phyloP scores from a whole-genome alignment of 2,797 vertebrate genomes.

The Gallinago nigripennis region DNA sequence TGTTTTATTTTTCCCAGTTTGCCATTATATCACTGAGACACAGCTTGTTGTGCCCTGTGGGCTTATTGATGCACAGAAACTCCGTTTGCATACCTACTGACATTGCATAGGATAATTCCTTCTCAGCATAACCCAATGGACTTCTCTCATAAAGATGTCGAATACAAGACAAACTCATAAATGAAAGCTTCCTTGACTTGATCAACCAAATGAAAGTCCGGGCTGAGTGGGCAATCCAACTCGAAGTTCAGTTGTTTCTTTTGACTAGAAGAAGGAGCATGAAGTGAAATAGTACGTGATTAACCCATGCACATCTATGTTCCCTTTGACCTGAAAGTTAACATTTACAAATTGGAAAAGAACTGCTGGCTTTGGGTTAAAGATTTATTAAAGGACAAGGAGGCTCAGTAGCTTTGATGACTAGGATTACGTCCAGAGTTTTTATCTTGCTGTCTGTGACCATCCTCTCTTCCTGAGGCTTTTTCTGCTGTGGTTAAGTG shows the following conservation, averaged over 20 bases:
- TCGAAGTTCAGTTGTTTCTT: neutral
- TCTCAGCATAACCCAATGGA: rapidly evolving
- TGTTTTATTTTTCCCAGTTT: neutral
- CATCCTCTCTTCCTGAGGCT: neutral
- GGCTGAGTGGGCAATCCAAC: neutral
- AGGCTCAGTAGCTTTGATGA: neutral
- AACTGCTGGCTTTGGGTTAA: conserved; percentile 26
- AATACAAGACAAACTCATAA: neutral
- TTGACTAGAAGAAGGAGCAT: neutral
- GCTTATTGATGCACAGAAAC: neutral
- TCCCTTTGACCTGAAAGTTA: conserved; percentile 42
- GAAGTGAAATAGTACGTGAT: neutral
- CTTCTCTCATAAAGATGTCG: neutral
- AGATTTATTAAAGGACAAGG: conserved; percentile 24
- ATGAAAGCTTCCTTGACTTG: neutral
- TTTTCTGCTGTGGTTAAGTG: neutral
- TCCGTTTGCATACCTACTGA: neutral
- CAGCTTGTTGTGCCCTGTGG: neutral
- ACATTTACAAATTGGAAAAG: conserved; percentile 1
- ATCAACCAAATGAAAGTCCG: neutral
- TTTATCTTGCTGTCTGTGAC: neutral
- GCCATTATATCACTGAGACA: neutral
- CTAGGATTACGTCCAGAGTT: neutral
- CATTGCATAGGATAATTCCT: neutral
- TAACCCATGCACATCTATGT: neutral